Evolutionary conservation across 2,113 vertebrate genomes (phyloP), one percentile per base, ranked within the genome.

Genomic region (Aptenodytes patagonicus): DNA sequence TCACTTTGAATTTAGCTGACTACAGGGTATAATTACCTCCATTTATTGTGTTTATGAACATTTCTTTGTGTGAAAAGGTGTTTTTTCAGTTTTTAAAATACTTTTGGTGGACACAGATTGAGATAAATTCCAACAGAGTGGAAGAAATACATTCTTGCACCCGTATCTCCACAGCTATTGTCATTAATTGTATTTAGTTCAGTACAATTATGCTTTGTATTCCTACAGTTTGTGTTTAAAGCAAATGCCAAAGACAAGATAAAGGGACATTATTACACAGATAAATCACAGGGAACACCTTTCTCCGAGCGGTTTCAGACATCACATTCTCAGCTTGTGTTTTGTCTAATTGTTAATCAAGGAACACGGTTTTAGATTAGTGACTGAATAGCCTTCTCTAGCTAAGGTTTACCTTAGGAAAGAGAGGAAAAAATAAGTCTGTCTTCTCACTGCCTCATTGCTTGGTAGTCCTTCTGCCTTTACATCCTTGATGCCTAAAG

Each of bases 1-100:
- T 98, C 92, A 95, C 89, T 60, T 29, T 36, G 86, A 76, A 91
- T 95, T 96, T 94, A 94, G 83, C 94, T 95, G 94, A 97, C 87
- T 93, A 55, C 64, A 93, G 73, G 66, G 80, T 89, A 89, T 89
- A 97, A 95, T 95, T 95, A 89, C 92, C 87, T 95, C 80, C 38
- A 73, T 96, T 97, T 97, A 92, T 77, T 89, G 81, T 96, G 83
- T 96, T 80, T 82, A 78, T 73, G 95, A 95, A 64, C 71, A 73
- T 73, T 95, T 94, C 69, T 75, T 77, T 82, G 64, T 62, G 46
- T 58, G 26, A 87, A 94, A 93, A 93, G 55, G 49, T 87, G 55
- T 91, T 90, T 96, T 92, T 96, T 72, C 80, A 34, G 24, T 46
- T 80, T 95, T 94, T 88, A 71, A 93, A 96, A 95, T 89, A 90